Evolutionary conservation across 2,797 vertebrate species (phyloP).

Genomic region (Phalloptychus januarius): DNA sequence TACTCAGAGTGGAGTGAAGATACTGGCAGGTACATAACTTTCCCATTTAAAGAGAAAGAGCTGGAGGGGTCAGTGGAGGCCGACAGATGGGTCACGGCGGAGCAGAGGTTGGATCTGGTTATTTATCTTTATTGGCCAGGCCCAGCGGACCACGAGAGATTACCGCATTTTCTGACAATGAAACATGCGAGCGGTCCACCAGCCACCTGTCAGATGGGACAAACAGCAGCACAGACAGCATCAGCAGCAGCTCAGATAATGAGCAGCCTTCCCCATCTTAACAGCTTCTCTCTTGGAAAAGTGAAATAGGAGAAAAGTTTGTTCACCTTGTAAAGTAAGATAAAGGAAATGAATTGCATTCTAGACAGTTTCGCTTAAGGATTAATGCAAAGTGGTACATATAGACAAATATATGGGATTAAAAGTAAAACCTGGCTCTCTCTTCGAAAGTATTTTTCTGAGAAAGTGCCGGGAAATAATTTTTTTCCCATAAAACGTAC

Average conservation of each 20-base stretch:
- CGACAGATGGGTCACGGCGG: conserved; percentile 48
- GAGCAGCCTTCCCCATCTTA: conserved; percentile 17
- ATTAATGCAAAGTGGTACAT: not conserved
- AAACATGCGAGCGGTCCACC: conserved; percentile 47
- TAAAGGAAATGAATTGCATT: not conserved
- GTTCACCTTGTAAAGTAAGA: not conserved
- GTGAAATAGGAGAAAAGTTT: not conserved
- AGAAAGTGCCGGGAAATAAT: conserved; percentile 48
- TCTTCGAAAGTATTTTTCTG: conserved; percentile 35
- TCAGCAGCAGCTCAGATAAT: conserved; percentile 29
- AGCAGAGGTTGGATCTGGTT: conserved; percentile 44
- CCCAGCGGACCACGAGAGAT: conserved; percentile 37
- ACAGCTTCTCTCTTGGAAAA: conserved; percentile 3
- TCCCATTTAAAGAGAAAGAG: conserved; percentile 60
- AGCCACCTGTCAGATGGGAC: conserved; percentile 53
- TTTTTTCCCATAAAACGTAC: conserved; percentile 56
- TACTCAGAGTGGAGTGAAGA: conserved; percentile 46
- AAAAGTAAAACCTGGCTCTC: not conserved
- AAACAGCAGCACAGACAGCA: conserved; percentile 26
- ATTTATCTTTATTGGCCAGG: conserved; percentile 61
- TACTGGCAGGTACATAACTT: conserved; percentile 55
- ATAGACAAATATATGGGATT: not conserved
- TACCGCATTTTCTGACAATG: conserved; percentile 33
- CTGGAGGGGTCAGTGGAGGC: conserved; percentile 50
- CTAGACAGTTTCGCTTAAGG: not conserved